phyloP scores from a whole-genome alignment of 2,113 vertebrate species.

The Oryzias javanicus region DNA sequence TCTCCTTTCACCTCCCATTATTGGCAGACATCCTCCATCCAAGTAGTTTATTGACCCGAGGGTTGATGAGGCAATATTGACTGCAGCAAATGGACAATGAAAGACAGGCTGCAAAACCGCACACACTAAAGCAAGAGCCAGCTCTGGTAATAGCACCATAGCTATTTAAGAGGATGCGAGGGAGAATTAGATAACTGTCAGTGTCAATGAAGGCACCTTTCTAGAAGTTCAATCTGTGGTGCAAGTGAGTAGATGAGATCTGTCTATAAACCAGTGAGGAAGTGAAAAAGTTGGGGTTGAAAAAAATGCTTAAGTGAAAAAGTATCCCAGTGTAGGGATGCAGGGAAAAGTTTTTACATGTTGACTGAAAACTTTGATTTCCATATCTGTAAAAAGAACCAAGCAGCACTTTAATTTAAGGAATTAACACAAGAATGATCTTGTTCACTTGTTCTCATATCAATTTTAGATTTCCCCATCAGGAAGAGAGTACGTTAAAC shows the following conservation, averaged over 20 bases:
- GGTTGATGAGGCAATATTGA: constrained; percentile 51
- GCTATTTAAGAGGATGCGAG: constrained; percentile 59
- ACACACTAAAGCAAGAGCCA: constrained; percentile 33
- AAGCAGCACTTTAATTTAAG: constrained; percentile 15
- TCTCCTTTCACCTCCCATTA: constrained; percentile 25
- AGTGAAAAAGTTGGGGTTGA: neutral
- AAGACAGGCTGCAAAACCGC: constrained; percentile 32
- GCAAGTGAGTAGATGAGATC: constrained; percentile 57
- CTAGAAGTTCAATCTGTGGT: constrained; percentile 46
- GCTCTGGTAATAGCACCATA: constrained; percentile 47
- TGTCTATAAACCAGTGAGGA: constrained; percentile 51
- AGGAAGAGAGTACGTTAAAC: too few relatives aligned
- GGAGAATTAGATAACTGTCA: constrained; percentile 68
- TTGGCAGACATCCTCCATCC: constrained; percentile 40
- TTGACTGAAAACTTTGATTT: too few relatives aligned
- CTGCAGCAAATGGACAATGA: constrained; percentile 35
- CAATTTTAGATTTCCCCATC: too few relatives aligned
- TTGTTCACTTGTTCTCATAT: neutral
- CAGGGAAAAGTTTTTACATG: neutral
- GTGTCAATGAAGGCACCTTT: constrained; percentile 46
- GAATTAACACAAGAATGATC: constrained; percentile 16
- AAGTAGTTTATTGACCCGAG: constrained; percentile 40
- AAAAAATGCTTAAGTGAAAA: neutral
- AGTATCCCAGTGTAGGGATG: neutral
- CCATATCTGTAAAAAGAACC: constrained; percentile 56